phyloP scores from a whole-genome alignment of 2,113 vertebrate genomes.

The Oryzias melastigma region DNA sequence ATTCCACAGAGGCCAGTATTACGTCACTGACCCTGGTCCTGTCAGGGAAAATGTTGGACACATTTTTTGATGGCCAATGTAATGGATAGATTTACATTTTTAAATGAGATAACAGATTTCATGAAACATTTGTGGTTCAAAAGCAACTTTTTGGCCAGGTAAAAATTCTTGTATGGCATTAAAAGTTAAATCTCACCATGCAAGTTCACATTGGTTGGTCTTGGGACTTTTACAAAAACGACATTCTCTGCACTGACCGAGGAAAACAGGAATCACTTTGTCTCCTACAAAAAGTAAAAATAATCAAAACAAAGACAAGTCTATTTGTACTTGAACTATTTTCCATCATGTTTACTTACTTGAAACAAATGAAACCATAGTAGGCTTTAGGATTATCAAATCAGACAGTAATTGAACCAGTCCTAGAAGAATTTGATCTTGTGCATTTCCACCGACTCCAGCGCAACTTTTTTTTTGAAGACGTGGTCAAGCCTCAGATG shows the following conservation, averaged over 20 bases:
- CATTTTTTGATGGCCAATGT: neutral
- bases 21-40: conserved; percentile 49
- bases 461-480: no score
- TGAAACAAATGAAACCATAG: no score
- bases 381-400: no score
- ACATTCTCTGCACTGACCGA: conserved; percentile 83
- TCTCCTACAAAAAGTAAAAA: conserved; percentile 71
- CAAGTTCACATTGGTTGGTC: conserved; percentile 79
- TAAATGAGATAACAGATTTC: no score
- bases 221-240: conserved; percentile 77
- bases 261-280: conserved; percentile 82
- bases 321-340: no score
- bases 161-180: neutral
- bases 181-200: conserved; percentile 69
- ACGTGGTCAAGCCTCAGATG: no score
- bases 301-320: no score
- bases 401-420: no score
- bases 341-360: no score
- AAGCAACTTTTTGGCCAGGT: neutral
- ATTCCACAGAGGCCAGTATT: conserved; percentile 71
- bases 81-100: fast-evolving
- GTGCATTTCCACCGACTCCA: no score
- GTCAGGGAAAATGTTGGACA: no score
- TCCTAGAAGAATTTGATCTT: no score
- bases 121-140: neutral